Base-by-base conservation (phyloP, 1,140 invertebrate species). In the Gryon sp. region DNA sequence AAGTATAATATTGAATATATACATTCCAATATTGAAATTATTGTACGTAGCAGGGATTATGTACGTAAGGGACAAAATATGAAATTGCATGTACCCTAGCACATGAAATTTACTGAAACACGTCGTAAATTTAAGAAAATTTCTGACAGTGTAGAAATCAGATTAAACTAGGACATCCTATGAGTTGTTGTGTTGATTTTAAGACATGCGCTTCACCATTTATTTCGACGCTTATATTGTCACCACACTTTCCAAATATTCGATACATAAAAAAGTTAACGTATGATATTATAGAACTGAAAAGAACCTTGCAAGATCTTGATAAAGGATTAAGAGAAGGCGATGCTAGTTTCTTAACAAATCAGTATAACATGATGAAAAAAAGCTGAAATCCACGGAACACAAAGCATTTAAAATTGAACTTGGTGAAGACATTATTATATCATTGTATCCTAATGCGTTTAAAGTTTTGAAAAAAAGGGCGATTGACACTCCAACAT, bases 171-270 rank as follows among this genome's bases (percentile, higher is more conserved):
- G 60, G 60, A 9, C 46, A 52, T 24, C 60, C 60, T 12, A 26
- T 16, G 2, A 62, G 57, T 50, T 63, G 45, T 30, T 63, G 52
- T 19, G 16, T 41, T 2, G 36, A 63, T 32, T 63, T 63, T 50
- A 12, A 15, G 19, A 34, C 59, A 2, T 50, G 59, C 24, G 14
- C 16, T 18, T 26, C 45, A 14, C 5, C 0, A 2, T 62, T 48
- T 9, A 50, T 63, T 22, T 52, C 36, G 1, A 63, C 60, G n/a
- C 15, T 63, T 11, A 53, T 66, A 30, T 45, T 66, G 36, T 41
- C 40, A n/a, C 24, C 62, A 8, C 60, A 65, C 32, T 65, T 52
- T 34, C 46, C 60, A 20, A 30, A 32, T 11, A 38, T 65, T 19
- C 36, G 48, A 0, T 66, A 53, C 8, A 45, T 53, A 9, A 66